Evolutionary conservation across 2,888 invertebrate genomes (phyloP), one percentile per base, ranked within the genome.

Genomic region (Pterostichus niger): DNA sequence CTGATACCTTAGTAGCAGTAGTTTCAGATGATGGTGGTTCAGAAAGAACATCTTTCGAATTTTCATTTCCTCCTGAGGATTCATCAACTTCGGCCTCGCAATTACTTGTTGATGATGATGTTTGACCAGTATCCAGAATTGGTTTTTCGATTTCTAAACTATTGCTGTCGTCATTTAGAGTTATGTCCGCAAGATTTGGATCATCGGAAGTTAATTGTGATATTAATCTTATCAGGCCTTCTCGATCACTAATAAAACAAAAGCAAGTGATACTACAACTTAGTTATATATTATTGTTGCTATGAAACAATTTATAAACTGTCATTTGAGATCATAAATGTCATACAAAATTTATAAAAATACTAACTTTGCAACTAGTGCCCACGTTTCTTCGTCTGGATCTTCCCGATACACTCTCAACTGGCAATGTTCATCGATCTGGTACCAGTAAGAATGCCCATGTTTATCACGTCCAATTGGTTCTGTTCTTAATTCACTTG

Each of bases 351-450:
- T 6, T 40, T 0, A 40, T 40, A 40, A 40, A 49, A 77, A 49
- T 49, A 89, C 90, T 89, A 90, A 96, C 96, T 94, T 95, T 84
- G 98, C 98, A 84, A 98, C 95, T 64, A 98, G 92, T 88, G 96
- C 94, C 98, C 98, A 98, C 11, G 96, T 96, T 89, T 99, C 98
- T 88, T 99, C 99, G 90, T 99, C 99, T 85, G 96, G 93, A 88
- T 99, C 98, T 90, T 99, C 99, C 88, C 96, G 95, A 90, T 98
- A 99, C 68, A 99, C 94, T 85, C 97, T 93, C 84, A 99, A 92
- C 90, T 98, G 97, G 87, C 96, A 95, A 84, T 96, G 95, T 85
- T 95, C 94, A 89, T 99, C 97, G 82, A 96, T 93, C 87, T 98
- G 97, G 87, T 95, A 94, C 98, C 99, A 99, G 90, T 99, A 99